Percentiles rank a stretch among this genome's conserved stretches.
Evolutionary conservation across 2,888 invertebrate genomes (phyloP).

Genomic region (Brachyopa scutellaris): DNA sequence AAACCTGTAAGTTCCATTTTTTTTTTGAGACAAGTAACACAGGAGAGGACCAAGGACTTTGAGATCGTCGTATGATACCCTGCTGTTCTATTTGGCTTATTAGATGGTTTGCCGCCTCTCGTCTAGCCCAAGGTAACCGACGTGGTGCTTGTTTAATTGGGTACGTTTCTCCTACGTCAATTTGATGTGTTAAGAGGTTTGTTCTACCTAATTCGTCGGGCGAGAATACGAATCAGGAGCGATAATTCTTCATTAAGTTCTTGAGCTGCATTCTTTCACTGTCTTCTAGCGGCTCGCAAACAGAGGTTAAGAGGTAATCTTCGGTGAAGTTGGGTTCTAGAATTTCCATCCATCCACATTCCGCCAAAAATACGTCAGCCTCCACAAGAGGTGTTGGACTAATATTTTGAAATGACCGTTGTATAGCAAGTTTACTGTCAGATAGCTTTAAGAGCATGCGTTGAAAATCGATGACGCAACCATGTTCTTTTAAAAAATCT

Average conservation of each 20-base stretch:
- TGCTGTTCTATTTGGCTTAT: no score
- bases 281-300: neutral
- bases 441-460: neutral
- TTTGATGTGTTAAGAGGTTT: neutral
- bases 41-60: no score
- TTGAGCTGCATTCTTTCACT: neutral
- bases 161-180: neutral
- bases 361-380: neutral
- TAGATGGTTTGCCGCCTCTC: neutral
- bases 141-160: neutral
- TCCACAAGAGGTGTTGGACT: no score
- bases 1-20: no score
- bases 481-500: neutral
- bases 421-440: neutral
- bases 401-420: no score
- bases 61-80: no score
- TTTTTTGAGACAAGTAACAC: no score
- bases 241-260: neutral
- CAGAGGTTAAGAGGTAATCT: neutral
- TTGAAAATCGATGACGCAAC: neutral
- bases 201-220: neutral
- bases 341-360: neutral
- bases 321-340: neutral
- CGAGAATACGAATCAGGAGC: neutral
- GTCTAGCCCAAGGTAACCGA: neutral